These are phyloP conservation scores for Lamprologus lemairii DNA, from an alignment of 2,113 vertebrate genomes.

Conservation along the genomic window DNA sequence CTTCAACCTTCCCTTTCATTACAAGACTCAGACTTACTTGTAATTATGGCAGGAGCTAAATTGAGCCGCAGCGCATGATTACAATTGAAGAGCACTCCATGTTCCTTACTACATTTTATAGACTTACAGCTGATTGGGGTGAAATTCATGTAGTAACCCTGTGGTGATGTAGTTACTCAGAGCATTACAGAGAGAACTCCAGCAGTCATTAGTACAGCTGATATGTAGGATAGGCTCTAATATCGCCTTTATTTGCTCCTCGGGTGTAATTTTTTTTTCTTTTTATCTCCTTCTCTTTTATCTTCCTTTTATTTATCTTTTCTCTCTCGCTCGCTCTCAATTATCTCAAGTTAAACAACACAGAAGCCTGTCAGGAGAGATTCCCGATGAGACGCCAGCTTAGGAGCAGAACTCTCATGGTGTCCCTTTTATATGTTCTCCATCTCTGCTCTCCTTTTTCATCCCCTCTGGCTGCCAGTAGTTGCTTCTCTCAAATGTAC, in stretches of 20 bases:
- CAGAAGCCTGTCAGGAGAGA: slow-evolving; percentile 34
- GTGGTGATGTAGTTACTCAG: slow-evolving; percentile 39
- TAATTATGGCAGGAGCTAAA: slow-evolving; percentile 54
- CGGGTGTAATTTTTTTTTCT: slow-evolving; percentile 1
- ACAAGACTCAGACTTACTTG: not conserved
- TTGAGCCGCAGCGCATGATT: slow-evolving; percentile 30
- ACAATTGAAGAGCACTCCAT: slow-evolving; percentile 11
- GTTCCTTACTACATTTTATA: slow-evolving; percentile 18
- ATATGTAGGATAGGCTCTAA: slow-evolving; percentile 46
- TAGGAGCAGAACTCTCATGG: not conserved
- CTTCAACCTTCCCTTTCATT: slow-evolving; percentile 17
- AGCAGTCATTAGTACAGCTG: slow-evolving; percentile 43
- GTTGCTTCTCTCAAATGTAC: slow-evolving; percentile 8
- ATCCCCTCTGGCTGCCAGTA: not conserved
- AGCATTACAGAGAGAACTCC: slow-evolving; percentile 38
- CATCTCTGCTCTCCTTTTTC: slow-evolving; percentile 7
- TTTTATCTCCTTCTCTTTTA: slow-evolving; percentile 35
- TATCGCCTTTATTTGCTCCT: slow-evolving; percentile 28
- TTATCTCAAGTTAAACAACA: slow-evolving; percentile 40
- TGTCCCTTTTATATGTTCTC: slow-evolving; percentile 14
- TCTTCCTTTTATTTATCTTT: slow-evolving; percentile 35
- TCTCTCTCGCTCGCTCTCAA: not conserved
- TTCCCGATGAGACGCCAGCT: slow-evolving; percentile 22
- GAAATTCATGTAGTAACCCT: slow-evolving; percentile 31
- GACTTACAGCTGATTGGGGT: slow-evolving; percentile 18